These are phyloP conservation scores for Tamandua tetradactyla DNA, from an alignment of 2,797 vertebrate genomes.

Conservation along the genomic window DNA sequence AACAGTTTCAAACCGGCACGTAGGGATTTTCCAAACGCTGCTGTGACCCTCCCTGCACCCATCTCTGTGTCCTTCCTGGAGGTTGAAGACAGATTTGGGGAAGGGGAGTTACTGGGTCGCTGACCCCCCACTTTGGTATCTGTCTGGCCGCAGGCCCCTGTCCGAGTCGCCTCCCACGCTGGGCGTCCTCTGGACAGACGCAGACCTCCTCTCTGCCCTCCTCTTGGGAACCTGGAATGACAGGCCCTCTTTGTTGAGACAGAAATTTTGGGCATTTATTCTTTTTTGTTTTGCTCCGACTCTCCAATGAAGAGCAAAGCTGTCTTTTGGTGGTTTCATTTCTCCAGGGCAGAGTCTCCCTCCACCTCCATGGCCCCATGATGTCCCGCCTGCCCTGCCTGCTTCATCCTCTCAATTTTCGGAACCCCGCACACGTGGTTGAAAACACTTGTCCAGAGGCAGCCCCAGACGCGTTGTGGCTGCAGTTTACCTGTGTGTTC, in stretches of 20 bases:
- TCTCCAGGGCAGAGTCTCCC: neutral
- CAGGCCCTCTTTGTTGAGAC: neutral
- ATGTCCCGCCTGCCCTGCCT: fast-evolving
- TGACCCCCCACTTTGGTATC: too few relatives aligned
- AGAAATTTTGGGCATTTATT: neutral
- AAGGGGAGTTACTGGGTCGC: neutral
- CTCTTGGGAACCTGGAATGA: conserved; percentile 37
- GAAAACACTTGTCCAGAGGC: neutral
- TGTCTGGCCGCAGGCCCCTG: too few relatives aligned
- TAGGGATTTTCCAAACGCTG: neutral
- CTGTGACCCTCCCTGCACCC: fast-evolving
- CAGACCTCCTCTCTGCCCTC: conserved; percentile 27
- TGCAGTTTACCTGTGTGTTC: neutral
- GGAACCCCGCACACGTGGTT: fast-evolving
- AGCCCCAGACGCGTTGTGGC: neutral
- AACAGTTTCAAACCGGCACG: too few relatives aligned
- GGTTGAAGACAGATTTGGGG: neutral
- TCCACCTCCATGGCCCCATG: neutral
- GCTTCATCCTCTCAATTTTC: neutral
- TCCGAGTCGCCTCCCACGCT: conserved; percentile 63
- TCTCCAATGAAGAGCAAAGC: neutral
- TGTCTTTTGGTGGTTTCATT: neutral
- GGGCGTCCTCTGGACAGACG: conserved; percentile 64
- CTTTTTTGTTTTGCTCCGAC: neutral
- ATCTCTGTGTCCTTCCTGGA: neutral